These are phyloP conservation scores for Elephantulus edwardii DNA, from an alignment of 2,113 vertebrate species.

Conservation along the genomic window DNA sequence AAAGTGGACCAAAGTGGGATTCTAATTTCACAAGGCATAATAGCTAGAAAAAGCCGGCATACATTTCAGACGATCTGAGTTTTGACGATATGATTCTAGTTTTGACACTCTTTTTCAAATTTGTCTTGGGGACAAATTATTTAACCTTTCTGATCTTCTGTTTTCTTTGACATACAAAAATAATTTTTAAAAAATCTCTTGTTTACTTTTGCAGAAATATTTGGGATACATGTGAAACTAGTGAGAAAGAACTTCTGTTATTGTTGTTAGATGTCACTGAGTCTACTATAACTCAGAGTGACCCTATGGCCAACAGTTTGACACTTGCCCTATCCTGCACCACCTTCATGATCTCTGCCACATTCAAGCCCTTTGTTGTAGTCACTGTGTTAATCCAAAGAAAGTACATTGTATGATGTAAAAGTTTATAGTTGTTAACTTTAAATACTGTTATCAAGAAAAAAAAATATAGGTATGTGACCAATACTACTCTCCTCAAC, in stretches of 20 bases:
- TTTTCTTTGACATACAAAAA: slow-evolving; percentile 5
- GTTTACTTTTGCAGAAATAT: not conserved
- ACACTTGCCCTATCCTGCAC: too few species aligned
- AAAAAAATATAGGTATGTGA: not conserved
- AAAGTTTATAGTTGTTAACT: not conserved
- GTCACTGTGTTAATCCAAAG: not conserved
- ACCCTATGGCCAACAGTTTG: too few species aligned
- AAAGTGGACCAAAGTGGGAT: not conserved
- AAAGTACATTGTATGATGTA: not conserved
- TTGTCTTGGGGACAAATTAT: not conserved
- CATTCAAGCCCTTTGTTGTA: too few species aligned
- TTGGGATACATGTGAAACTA: too few species aligned
- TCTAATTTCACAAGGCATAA: not conserved
- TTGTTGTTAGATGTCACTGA: too few species aligned
- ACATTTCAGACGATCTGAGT: not conserved
- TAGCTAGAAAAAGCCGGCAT: not conserved
- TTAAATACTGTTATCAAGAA: not conserved
- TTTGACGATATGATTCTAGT: not conserved
- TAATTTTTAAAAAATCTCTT: not conserved
- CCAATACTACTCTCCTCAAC: not conserved
- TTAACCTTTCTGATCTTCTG: not conserved
- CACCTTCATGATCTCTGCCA: too few species aligned
- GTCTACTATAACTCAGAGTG: too few species aligned
- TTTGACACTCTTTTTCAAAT: not conserved
- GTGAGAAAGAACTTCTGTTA: too few species aligned